Percentiles rank a stretch among this genome's conserved stretches.
phyloP scores from a whole-genome alignment of 2,113 vertebrate genomes.

The Tupaia tana region DNA sequence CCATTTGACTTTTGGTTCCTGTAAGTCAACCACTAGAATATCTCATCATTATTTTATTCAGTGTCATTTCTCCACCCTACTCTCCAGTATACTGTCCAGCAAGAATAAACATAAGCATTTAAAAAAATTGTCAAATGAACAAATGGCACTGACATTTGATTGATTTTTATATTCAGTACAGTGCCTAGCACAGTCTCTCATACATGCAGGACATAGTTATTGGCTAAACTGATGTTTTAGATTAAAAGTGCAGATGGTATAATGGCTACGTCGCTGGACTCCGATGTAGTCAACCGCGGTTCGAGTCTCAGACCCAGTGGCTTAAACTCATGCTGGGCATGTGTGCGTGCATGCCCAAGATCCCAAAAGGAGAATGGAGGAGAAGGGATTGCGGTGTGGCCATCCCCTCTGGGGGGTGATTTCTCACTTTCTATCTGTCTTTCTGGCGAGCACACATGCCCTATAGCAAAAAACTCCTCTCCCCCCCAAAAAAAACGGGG shows the following conservation, averaged over 20 bases:
- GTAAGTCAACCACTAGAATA: background rate
- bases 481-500: too few relatives aligned
- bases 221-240: constrained; percentile 16
- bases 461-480: too few relatives aligned
- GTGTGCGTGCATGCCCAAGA: too few relatives aligned
- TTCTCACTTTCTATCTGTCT: too few relatives aligned
- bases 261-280: too few relatives aligned
- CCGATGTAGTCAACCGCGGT: too few relatives aligned
- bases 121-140: background rate
- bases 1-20: background rate
- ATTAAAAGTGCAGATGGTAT: background rate
- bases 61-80: background rate
- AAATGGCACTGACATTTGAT: background rate
- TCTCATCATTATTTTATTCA: background rate
- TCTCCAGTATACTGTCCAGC: background rate
- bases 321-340: too few relatives aligned
- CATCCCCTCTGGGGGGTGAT: too few relatives aligned
- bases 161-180: background rate
- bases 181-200: background rate
- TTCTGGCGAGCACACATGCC: too few relatives aligned
- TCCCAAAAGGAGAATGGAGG: too few relatives aligned
- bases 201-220: background rate
- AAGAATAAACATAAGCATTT: background rate
- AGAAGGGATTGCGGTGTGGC: too few relatives aligned
- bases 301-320: too few relatives aligned